Base-by-base conservation (phyloP, 2,888 invertebrate genomes). In the Andrena haemorrhoa region DNA sequence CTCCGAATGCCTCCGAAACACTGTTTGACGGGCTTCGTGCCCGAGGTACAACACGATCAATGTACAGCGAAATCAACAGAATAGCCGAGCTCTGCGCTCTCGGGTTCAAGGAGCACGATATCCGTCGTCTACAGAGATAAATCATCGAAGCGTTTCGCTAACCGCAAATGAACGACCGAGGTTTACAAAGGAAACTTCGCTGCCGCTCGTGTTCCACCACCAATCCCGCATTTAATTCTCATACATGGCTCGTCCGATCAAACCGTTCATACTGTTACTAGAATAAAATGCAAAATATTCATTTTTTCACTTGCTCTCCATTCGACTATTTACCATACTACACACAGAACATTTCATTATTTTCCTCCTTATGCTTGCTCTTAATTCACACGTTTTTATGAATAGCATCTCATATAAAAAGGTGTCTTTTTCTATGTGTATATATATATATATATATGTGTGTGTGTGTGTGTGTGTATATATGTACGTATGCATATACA, bases 211-310 rank as follows among this genome's bases (percentile, higher is more conserved):
- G 77, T 84, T 87, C 65, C 84, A 80, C 86, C 84, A 86, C 80
- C 70, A 83, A 89, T 88, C 79, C 78, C 61, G 78, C 69, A 70
- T 81, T 79, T 75, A 66, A 23, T 73, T 65, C 58, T 64, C 56
- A 56, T 41, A 60, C 68, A 20, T 66, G 72, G 53, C 73, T 75
- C 68, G 33, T 64, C 65, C 69, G 60, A 56, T 79, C 64, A 51
- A 26, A 70, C 73, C 86, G 72, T 86, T 83, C 86, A 88, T 64
- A 66, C 82, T 31, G 41, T 76, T 80, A 71, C 70, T 84, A 83
- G 82, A 88, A 86, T 87, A 84, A 90, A 90, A 82, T 88, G 86
- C 86, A 88, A 89, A 88, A 87, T 88, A 86, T 84, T 79, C 72
- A 77, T 77, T 80, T 84, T 84, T 58, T 76, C 85, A 83, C 70